Evolutionary conservation across 2,888 invertebrate species (phyloP), one percentile per base, ranked within the genome.

Genomic region (Chloroclysta siterata): DNA sequence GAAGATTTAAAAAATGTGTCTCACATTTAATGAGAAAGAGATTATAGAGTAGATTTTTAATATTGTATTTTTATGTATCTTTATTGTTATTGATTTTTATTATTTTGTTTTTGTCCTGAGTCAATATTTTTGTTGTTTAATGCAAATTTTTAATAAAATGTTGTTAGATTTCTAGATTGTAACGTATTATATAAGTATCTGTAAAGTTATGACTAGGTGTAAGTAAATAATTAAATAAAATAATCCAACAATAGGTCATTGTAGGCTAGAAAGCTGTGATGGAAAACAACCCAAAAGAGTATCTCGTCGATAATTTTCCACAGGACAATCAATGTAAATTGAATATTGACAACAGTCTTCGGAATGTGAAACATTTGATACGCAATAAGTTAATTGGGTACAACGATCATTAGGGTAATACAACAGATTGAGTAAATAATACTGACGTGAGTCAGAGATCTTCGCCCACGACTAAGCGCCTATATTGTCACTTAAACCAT

Each of bases 391-490:
- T 77, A 75, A 75, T 74, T 76, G 75, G 75, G 77, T 76, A 71
- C 76, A 75, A 69, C 63, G 73, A 69, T 71, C 72, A 76, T 72
- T 71, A 66, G 64, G 63, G 66, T 64, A 66, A 72, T 76, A 73
- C 72, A 73, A 77, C 75, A 48, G 46, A 46, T 48, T 33, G 47
- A 53, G 53, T 61, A 54, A 61, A 54, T 51, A 15, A 53, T 75
- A 75, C 42, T 73, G 74, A 7, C 63, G 68, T 72, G 76, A 75
- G 59, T 82, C 82, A 82, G 70, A 69, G 56, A 75, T 76, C 69
- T 74, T 72, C 80, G 77, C 84, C 83, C 80, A 84, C 84, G 72
- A 69, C 69, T 73, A 63, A 60, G 66, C 71, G 66, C 69, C 65
- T 51, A 53, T 50, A 48, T 44, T 47, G 52, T 55, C 54, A 59